Evolutionary conservation across 1,140 invertebrate genomes (phyloP).

Genomic region (Chionoecetes opilio): DNA sequence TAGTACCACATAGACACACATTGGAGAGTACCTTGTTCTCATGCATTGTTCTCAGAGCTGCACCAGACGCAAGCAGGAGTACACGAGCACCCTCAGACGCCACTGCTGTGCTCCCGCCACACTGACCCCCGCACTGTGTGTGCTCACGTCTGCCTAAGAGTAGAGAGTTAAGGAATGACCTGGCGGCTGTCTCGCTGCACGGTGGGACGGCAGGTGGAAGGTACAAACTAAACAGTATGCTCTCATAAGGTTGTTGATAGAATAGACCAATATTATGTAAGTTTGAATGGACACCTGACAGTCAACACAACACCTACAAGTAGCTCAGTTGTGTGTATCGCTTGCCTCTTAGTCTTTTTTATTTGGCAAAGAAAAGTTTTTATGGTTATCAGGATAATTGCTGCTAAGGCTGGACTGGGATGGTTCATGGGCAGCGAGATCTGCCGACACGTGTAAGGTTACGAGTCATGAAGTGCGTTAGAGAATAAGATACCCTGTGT

Average conservation of each 20-base stretch:
- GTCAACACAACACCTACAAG: background rate
- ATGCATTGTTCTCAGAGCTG: too few species aligned
- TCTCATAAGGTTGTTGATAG: slow-evolving; percentile 29
- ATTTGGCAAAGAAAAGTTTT: background rate
- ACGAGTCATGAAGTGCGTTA: background rate
- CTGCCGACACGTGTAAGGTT: background rate
- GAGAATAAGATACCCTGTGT: too few species aligned
- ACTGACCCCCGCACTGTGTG: background rate
- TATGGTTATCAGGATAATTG: background rate
- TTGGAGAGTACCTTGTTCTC: too few species aligned
- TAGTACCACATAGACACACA: too few species aligned
- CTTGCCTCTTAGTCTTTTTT: background rate
- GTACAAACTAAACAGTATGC: slow-evolving; percentile 29
- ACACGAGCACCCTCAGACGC: too few species aligned
- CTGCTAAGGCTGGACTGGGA: background rate
- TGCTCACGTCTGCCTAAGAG: background rate
- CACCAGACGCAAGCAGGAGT: too few species aligned
- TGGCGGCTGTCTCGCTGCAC: background rate
- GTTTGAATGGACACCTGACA: slow-evolving; percentile 24
- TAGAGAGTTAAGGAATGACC: background rate
- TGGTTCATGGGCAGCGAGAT: background rate
- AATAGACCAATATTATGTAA: background rate
- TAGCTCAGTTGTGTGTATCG: background rate
- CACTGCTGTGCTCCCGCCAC: too few species aligned
- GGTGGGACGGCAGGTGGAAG: background rate